Percentiles rank a stretch among this genome's conserved stretches.
Evolutionary conservation across 2,113 vertebrate genomes (phyloP).

Genomic region (Porphyrio hochstetteri): DNA sequence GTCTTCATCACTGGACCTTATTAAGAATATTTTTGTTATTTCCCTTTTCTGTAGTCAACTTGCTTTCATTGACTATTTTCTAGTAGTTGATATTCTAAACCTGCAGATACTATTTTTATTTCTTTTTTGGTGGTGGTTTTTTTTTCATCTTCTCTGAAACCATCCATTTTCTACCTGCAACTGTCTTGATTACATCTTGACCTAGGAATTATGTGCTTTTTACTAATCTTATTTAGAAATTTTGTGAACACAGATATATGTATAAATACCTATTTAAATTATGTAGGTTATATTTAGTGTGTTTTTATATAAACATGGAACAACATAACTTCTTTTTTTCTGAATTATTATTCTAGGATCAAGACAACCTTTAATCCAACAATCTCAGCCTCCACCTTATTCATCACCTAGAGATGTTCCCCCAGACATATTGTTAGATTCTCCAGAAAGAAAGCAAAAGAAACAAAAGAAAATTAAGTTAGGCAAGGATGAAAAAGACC

Average conservation of each 20-base stretch:
- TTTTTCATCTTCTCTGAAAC: conserved; percentile 21
- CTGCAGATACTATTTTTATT: background rate
- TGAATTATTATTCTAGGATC: conserved; percentile 85
- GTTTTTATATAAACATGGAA: conserved; percentile 66
- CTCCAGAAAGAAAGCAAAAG: conserved; percentile 93
- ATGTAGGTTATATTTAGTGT: conserved; percentile 64
- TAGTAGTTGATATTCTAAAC: background rate
- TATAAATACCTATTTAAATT: conserved; percentile 44
- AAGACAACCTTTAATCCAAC: conserved; percentile 92
- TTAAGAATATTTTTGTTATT: background rate
- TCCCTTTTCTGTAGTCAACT: background rate
- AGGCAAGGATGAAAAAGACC: conserved; percentile 89
- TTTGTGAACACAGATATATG: conserved; percentile 40
- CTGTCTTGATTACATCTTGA: background rate
- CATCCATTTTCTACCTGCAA: background rate
- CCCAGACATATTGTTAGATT: conserved; percentile 88
- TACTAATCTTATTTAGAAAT: background rate
- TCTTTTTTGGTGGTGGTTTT: conserved; percentile 10
- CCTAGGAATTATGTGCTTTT: background rate
- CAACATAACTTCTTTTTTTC: conserved; percentile 69
- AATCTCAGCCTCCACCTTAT: conserved; percentile 89
- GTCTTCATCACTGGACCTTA: background rate
- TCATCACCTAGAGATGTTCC: conserved; percentile 92
- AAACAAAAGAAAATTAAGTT: conserved; percentile 92
- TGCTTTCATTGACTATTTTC: conserved; percentile 22